Conservation (phyloP, 2,888 invertebrate species). For the Patella pellucida region DNA sequence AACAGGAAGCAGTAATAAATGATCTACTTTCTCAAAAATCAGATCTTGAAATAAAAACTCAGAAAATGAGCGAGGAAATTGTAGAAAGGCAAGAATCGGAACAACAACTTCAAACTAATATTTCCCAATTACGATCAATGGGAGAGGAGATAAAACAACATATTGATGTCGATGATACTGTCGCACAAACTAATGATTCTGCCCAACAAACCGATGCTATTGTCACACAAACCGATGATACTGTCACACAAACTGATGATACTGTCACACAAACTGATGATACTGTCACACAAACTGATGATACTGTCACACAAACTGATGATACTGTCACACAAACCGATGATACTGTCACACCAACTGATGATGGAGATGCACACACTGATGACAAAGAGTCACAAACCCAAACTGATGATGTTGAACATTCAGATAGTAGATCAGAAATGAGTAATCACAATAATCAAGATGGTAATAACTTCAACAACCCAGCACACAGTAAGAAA, state of each 20-base stretch:
- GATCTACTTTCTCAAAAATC: background rate
- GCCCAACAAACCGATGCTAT: too few species aligned
- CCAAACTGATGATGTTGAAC: background rate
- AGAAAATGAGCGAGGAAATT: constrained; percentile 25
- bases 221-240: too few species aligned
- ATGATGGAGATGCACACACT: background rate
- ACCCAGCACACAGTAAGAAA: background rate
- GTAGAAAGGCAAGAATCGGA: constrained; percentile 24
- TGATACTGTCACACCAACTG: background rate
- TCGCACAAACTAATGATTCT: too few species aligned
- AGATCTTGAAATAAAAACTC: constrained; percentile 8
- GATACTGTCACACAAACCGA: background rate
- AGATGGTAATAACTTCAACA: background rate
- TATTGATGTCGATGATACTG: background rate
- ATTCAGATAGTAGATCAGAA: background rate
- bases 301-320: background rate
- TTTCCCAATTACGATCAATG: constrained; percentile 9
- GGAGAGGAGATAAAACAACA: constrained; percentile 4
- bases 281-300: background rate
- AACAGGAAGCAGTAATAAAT: constrained; percentile 25
- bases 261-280: background rate
- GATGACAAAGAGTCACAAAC: background rate
- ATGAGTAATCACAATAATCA: background rate
- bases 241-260: background rate
- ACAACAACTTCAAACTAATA: constrained; percentile 21